Conservation (phyloP, 2,888 invertebrate species). For the Tipula lateralis region DNA sequence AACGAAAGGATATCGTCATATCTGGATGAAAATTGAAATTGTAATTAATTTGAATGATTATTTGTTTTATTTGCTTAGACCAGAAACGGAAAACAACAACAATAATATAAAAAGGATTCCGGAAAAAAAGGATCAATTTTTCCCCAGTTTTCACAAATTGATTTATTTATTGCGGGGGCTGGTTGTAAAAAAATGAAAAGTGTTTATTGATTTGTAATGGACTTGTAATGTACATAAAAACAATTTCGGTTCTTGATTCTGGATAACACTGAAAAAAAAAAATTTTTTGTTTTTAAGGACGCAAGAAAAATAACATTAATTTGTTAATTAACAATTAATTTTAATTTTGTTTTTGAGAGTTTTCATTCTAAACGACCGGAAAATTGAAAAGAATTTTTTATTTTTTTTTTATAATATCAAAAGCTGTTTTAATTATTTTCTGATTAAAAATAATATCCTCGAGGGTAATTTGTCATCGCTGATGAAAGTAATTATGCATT, state of each 20-base stretch:
- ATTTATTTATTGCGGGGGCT: not conserved
- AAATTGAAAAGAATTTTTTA: not conserved
- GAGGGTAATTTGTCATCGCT: conserved; percentile 30
- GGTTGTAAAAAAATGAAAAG: not conserved
- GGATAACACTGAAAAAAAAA: not conserved
- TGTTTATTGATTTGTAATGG: not conserved
- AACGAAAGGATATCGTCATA: conserved; percentile 19
- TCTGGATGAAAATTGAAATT: conserved; percentile 3
- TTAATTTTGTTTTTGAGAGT: conserved; percentile 11
- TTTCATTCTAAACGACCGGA: conserved; percentile 13
- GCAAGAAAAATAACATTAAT: not conserved
- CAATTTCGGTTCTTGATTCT: not conserved
- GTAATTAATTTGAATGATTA: conserved; percentile 24
- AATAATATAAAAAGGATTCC: not conserved
- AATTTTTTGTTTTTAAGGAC: no score
- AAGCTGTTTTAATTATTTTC: conserved; percentile 29
- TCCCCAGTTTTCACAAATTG: not conserved
- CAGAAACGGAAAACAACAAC: not conserved
- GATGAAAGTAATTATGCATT: conserved; percentile 30
- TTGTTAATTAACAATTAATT: conserved; percentile 19
- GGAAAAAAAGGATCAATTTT: conserved; percentile 2
- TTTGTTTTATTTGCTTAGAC: conserved; percentile 2
- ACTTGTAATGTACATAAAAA: not conserved
- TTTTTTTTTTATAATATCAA: not conserved
- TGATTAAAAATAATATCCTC: conserved; percentile 28